Evolutionary conservation across 2,888 invertebrate species (phyloP), one percentile per base, ranked within the genome.

Genomic region (Archips crataeganus): DNA sequence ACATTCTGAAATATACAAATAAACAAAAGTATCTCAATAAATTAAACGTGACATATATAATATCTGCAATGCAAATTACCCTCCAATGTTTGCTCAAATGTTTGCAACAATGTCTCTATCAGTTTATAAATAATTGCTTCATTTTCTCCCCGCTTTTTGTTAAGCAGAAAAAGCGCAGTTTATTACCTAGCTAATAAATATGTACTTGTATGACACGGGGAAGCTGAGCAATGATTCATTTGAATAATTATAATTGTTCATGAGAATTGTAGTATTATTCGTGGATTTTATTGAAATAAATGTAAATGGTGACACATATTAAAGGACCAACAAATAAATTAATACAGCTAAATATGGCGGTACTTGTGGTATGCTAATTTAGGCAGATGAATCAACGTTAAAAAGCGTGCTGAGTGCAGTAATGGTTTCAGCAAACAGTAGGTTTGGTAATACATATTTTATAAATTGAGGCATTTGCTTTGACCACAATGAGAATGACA

Each of bases 61-160:
- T 39, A 54, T 54, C 3, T 23, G 9, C 54, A 54, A 23, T 74
- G 71, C 71, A 75, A 75, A 74, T 70, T 73, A 39, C 54, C 54
- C 45, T 13, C 64, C 76, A 78, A 78, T 77, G 75, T 78, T 78
- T 77, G 77, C 74, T 70, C 76, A 67, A 76, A 75, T 71, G 71
- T 75, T 70, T 59, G 71, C 73, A 15, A 70, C 63, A 23, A 61
- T 61, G 61, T 49, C 47, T 71, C 60, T 71, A 71, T 71, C 42
- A 39, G 23, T 49, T 32, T 34, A 13, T 10, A 15, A 51, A 61
- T 36, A 39, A 39, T 61, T 61, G 61, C 36, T 61, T 61, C 5
- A 57, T 57, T 47, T 11, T 11, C 15, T 63, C 54, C 39, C 51
- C 6, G n/a, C 36, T 4, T 9, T 70, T 70, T 54, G 45, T 54